These are phyloP conservation scores for Sinodicranocentrus sp. DNA, from an alignment of 2,888 invertebrate genomes.

Conservation along the genomic window DNA sequence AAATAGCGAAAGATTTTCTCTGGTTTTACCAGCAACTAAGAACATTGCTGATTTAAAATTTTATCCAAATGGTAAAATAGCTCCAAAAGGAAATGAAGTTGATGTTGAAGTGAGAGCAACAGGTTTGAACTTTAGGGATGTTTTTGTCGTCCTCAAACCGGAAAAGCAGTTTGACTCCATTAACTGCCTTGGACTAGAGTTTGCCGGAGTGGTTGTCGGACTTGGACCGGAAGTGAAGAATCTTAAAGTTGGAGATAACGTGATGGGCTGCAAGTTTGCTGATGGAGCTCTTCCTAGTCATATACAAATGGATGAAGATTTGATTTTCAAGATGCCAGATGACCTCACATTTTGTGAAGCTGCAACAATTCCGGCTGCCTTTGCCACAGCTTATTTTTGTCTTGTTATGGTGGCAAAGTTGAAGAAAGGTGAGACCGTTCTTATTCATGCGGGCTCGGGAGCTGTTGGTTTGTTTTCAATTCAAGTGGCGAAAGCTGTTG, in stretches of 20 bases:
- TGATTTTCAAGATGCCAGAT: conserved; percentile 32
- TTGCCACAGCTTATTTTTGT: conserved; percentile 49
- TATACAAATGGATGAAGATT: conserved; percentile 18
- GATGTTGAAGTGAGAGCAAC: conserved; percentile 50
- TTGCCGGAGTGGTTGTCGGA: conserved; percentile 32
- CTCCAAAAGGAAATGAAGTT: conserved; percentile 36
- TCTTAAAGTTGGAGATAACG: conserved; percentile 42
- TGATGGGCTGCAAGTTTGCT: conserved; percentile 34
- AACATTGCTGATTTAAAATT: conserved; percentile 50
- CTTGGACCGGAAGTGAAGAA: conserved; percentile 5
- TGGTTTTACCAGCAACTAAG: conserved; percentile 42
- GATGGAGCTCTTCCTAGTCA: conserved; percentile 47
- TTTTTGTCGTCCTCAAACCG: conserved; percentile 57
- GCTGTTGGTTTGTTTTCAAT: conserved; percentile 51
- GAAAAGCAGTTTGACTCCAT: conserved; percentile 43
- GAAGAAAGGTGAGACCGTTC: conserved; percentile 27
- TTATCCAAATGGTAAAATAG: conserved; percentile 19
- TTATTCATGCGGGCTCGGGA: conserved; percentile 52
- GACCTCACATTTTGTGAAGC: conserved; percentile 12
- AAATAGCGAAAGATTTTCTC: conserved; percentile 38
- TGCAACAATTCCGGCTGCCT: conserved; percentile 48
- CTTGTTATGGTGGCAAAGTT: conserved; percentile 28
- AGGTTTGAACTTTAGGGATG: conserved; percentile 58
- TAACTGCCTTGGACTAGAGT: conserved; percentile 49
- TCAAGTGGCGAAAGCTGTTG: conserved; percentile 45